Conservation (phyloP, 2,888 invertebrate genomes). For the Philhelius pedissequus region DNA sequence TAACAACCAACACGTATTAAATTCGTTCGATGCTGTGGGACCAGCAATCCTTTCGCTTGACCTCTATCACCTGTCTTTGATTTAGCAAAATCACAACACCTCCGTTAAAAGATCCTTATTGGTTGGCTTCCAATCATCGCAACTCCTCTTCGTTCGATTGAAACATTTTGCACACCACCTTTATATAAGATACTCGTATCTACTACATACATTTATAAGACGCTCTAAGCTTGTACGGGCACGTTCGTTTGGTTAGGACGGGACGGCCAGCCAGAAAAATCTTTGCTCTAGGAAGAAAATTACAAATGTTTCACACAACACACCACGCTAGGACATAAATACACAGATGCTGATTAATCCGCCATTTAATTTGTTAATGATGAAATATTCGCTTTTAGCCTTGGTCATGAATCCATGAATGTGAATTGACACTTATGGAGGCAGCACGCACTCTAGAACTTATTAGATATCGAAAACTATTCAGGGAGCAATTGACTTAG, state of each 20-base stretch:
- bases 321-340: neutral
- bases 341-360: constrained; percentile 63
- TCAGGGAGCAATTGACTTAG: neutral
- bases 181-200: too few species aligned
- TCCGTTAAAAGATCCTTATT: constrained; percentile 48
- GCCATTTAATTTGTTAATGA: constrained; percentile 64
- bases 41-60: constrained; percentile 59
- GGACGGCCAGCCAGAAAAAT: neutral
- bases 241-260: constrained; percentile 18
- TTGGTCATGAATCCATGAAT: constrained; percentile 55
- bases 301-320: neutral
- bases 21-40: neutral
- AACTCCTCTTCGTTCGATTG: constrained; percentile 32
- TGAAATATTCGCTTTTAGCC: constrained; percentile 67
- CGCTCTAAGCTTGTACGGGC: constrained; percentile 49
- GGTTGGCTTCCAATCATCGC: constrained; percentile 17
- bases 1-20: neutral
- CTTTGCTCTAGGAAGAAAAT: neutral
- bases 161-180: constrained; percentile 57
- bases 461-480: neutral
- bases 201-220: too few species aligned
- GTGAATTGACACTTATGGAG: constrained; percentile 57
- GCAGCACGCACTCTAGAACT: constrained; percentile 39
- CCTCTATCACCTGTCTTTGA: constrained; percentile 63
- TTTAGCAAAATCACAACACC: constrained; percentile 33